A percentile compares a stretch with the other conserved stretches of the same genome.
Evolutionary conservation across 2,113 vertebrate genomes (phyloP).

Genomic region (Dasyurus viverrinus): DNA sequence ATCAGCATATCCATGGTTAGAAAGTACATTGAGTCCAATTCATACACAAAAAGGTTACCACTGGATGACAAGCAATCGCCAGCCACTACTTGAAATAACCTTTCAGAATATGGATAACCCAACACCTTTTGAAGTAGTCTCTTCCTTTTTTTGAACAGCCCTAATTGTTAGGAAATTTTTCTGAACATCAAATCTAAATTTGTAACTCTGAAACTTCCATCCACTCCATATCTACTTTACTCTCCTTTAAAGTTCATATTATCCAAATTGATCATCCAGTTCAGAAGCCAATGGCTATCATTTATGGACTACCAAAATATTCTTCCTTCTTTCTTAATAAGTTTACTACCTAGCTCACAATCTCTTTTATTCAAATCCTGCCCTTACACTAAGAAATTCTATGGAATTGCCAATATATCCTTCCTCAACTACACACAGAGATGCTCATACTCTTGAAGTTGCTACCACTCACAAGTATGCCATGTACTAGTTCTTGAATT

Average conservation of each 20-base stretch:
- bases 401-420: background rate
- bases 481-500: background rate
- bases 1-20: background rate
- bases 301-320: background rate
- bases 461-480: background rate
- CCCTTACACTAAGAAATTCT: background rate
- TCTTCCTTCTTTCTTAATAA: background rate
- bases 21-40: background rate
- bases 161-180: background rate
- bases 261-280: background rate
- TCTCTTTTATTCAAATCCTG: background rate
- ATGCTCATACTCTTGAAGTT: background rate
- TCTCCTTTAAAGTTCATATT: background rate
- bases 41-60: background rate
- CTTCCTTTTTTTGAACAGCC: background rate
- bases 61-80: background rate
- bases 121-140: background rate
- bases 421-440: background rate
- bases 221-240: background rate
- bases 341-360: background rate
- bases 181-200: background rate
- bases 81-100: background rate
- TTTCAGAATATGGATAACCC: background rate
- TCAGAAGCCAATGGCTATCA: background rate
- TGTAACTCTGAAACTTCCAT: background rate